Base-by-base conservation (phyloP, 2,113 vertebrate species). In the Probosciger aterrimus region DNA sequence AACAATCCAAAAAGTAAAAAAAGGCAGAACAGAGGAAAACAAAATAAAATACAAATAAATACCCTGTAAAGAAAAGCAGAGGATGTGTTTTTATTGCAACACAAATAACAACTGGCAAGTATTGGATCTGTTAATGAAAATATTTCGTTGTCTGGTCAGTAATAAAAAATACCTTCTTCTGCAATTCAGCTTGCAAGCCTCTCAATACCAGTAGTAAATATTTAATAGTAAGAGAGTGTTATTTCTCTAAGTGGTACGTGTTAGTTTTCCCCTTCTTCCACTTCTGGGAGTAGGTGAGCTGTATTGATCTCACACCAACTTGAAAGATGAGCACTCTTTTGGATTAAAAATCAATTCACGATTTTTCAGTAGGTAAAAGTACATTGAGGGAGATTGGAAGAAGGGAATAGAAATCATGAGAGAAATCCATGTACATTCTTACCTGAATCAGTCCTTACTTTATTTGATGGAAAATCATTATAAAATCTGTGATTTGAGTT, bases 201-300 rank as follows among this genome's bases (percentile, higher is more conserved):
- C 44, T 68, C 22, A 71, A 57, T 46, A 43, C 22, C 28, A 33
- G 0, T 4, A 60, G 46, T 96, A 76, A 96, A 96, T 95, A 92
- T 83, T 96, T 88, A 76, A 92, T 96, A 68, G n/a, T 44, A 37
- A 39, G 93, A 31, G 49, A 92, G 52, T 64, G 41, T 73, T 68
- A 44, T 71, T 93, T 95, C 83, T 90, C 68, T 47, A 79, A 93
- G 70, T 86, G 77, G 25, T 64, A 35, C 75, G 24, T 81, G 52
- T 82, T 86, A 90, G 16, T 86, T 84, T 93, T 57, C 55, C 49
- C 31, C 37, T 69, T 47, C 33, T 79, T 50, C 30, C 18, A 22
- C 53, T 94, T 80, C 43, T 0, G 18, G 63, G 69, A 81, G 18
- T 18, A 64, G 70, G 46, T 64, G 39, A 86, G 30, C 25, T 73